Evolutionary conservation across 2,797 vertebrate species (phyloP).

Genomic region (Cryptoblepharus egeriae): DNA sequence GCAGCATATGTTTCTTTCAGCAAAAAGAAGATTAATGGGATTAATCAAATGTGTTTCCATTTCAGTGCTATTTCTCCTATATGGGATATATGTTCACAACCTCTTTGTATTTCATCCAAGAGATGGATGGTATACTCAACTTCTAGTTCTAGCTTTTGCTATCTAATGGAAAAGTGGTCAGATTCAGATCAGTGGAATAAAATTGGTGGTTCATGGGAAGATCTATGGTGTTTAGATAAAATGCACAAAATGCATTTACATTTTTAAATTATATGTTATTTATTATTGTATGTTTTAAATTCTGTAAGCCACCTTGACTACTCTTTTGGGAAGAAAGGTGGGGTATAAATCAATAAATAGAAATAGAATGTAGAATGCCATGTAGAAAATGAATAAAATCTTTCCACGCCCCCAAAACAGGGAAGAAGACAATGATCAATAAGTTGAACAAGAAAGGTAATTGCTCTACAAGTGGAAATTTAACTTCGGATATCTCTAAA

Average conservation of each 20-base stretch:
- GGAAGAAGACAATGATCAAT: neutral
- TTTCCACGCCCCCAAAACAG: neutral
- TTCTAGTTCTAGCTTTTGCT: neutral
- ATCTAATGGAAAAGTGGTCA: neutral
- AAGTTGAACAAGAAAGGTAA: too few species aligned
- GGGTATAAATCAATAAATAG: too few species aligned
- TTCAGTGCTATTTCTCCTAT: neutral
- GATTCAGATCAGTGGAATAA: neutral
- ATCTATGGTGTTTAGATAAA: neutral
- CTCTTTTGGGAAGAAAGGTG: too few species aligned
- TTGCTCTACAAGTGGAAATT: too few species aligned
- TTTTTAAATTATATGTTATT: too few species aligned
- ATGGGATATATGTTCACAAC: neutral
- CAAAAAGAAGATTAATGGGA: constrained; percentile 3
- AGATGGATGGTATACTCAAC: neutral
- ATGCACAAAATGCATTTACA: too few species aligned
- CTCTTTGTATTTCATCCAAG: neutral
- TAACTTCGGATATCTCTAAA: too few species aligned
- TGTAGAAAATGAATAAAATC: neutral
- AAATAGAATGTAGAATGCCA: too few species aligned
- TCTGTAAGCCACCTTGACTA: too few species aligned
- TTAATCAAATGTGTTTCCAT: constrained; percentile 6
- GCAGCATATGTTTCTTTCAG: constrained; percentile 1
- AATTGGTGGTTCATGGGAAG: neutral
- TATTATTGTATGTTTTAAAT: too few species aligned